phyloP scores from a whole-genome alignment of 1,140 invertebrate species.

The Cryptotermes secundus region DNA sequence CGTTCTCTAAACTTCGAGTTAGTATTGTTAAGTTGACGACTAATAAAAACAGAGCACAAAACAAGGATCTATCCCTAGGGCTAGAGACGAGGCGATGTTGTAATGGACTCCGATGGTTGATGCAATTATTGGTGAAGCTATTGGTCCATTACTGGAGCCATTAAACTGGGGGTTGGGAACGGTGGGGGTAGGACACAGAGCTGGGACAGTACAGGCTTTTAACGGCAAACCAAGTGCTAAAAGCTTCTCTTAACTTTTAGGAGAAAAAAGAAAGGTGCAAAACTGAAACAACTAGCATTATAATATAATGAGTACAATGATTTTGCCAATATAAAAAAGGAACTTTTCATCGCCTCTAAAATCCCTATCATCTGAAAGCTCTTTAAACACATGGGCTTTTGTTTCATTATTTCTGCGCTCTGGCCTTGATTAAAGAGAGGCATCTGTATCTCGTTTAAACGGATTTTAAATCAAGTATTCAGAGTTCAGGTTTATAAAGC shows the following conservation, averaged over 20 bases:
- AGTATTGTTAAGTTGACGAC: not conserved
- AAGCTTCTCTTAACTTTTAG: not conserved
- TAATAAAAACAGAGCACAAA: not conserved
- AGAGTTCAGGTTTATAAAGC: too few relatives aligned
- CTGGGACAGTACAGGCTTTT: conserved; percentile 2
- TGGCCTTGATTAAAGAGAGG: too few relatives aligned
- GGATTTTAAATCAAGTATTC: too few relatives aligned
- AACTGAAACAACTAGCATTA: conserved; percentile 19
- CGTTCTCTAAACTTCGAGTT: not conserved
- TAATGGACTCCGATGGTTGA: not conserved
- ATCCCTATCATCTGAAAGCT: too few relatives aligned
- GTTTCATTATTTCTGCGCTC: too few relatives aligned
- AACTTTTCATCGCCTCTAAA: too few relatives aligned
- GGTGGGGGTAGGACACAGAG: not conserved
- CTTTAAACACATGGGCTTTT: too few relatives aligned
- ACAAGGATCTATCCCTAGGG: not conserved
- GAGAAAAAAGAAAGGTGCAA: not conserved
- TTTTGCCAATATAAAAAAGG: not conserved
- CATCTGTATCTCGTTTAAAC: too few relatives aligned
- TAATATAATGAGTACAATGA: not conserved
- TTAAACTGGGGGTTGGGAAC: not conserved
- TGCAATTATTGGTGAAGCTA: conserved; percentile 19
- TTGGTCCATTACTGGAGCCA: not conserved
- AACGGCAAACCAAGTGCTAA: conserved; percentile 7
- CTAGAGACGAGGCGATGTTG: not conserved